A percentile compares a stretch with the other conserved stretches of the same genome.
Evolutionary conservation across 2,797 vertebrate species (phyloP).

Genomic region (Astyanax mexicanus): DNA sequence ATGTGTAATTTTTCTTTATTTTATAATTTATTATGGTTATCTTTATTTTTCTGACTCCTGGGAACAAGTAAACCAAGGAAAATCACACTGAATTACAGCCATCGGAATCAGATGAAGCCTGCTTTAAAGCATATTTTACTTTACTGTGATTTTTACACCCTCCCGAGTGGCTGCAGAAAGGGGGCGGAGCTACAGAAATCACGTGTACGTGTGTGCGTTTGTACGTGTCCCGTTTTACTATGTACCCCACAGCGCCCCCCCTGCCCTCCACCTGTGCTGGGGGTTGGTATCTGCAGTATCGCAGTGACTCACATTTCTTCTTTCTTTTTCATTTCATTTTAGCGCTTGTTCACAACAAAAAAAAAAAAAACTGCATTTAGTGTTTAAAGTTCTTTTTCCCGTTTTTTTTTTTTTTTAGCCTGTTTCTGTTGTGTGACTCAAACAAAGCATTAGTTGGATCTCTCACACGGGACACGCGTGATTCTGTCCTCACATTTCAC

Average conservation of each 20-base stretch:
- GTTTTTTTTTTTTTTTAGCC: slow-evolving; percentile 60
- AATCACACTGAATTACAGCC: slow-evolving; percentile 60
- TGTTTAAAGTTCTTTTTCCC: slow-evolving; percentile 56
- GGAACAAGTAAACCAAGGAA: slow-evolving; percentile 75
- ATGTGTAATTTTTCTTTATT: slow-evolving; percentile 75
- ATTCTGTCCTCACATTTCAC: slow-evolving; percentile 70
- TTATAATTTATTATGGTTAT: slow-evolving; percentile 62
- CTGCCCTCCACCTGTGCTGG: background rate
- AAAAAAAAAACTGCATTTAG: slow-evolving; percentile 65
- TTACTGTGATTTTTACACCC: slow-evolving; percentile 34
- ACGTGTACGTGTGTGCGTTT: slow-evolving; percentile 61
- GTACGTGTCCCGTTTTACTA: too few relatives aligned
- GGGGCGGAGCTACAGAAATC: background rate
- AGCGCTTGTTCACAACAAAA: too few relatives aligned
- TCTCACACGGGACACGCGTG: slow-evolving; percentile 61
- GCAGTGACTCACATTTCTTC: too few relatives aligned
- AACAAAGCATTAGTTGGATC: slow-evolving; percentile 67
- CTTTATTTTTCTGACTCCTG: slow-evolving; percentile 60
- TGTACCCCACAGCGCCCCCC: too few relatives aligned
- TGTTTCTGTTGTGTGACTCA: slow-evolving; percentile 56
- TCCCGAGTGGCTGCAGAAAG: slow-evolving; percentile 53
- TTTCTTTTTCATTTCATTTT: too few relatives aligned
- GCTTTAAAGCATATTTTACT: slow-evolving; percentile 48
- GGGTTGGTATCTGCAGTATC: slow-evolving; percentile 38
- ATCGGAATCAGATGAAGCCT: slow-evolving; percentile 71